Evolutionary conservation across 2,888 invertebrate genomes (phyloP).

Genomic region (Chironomus tentans): DNA sequence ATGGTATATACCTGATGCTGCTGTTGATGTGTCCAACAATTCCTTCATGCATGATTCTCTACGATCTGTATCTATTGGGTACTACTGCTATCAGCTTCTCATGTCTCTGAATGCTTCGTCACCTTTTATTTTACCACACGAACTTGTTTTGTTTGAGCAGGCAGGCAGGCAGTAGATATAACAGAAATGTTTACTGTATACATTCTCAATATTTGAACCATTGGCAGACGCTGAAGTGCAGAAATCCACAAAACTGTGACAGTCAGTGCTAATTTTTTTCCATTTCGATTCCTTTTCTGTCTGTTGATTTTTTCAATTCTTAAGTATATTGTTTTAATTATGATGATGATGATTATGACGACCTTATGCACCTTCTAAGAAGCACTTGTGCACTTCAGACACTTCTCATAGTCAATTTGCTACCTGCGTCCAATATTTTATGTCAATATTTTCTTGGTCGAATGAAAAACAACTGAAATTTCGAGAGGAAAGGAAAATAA

Average conservation of each 20-base stretch:
- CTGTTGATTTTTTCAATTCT: neutral
- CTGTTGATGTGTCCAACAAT: neutral
- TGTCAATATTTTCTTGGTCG: constrained; percentile 1
- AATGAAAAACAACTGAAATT: neutral
- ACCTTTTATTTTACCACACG: too few relatives aligned
- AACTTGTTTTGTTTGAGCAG: neutral
- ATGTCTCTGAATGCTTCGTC: too few relatives aligned
- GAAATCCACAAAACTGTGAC: constrained; percentile 14
- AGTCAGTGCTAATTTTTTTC: neutral
- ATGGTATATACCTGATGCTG: neutral
- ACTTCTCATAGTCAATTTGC: constrained; percentile 7
- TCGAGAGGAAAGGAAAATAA: neutral
- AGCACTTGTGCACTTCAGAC: neutral
- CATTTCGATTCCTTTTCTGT: neutral
- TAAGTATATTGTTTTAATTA: neutral
- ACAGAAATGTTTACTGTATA: neutral
- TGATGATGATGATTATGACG: neutral
- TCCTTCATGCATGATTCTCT: too few relatives aligned
- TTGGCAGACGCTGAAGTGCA: constrained; percentile 20
- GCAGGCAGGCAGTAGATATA: neutral
- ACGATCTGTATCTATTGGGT: neutral
- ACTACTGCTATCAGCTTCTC: neutral
- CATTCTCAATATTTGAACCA: neutral
- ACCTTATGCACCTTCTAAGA: neutral
- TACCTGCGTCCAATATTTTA: constrained; percentile 6